Evolutionary conservation across 2,888 invertebrate genomes (phyloP).

Genomic region (Clistopyga incitator): DNA sequence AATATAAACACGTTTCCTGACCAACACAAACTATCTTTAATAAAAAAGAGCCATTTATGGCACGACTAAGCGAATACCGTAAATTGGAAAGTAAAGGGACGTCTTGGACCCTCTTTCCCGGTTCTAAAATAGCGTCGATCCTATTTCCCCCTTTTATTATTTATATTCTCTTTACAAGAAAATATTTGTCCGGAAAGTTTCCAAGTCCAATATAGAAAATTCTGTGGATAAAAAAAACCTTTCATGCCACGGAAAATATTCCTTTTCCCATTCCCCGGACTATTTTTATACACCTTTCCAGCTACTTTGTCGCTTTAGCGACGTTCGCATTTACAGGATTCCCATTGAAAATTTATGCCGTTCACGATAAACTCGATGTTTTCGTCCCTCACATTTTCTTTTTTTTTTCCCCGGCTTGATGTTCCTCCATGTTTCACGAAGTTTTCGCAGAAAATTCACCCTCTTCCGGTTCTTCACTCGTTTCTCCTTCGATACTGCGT

Average conservation of each 20-base stretch:
- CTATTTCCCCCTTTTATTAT: neutral
- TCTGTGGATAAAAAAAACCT: neutral
- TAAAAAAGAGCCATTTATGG: no score
- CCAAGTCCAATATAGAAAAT: neutral
- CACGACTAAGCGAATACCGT: no score
- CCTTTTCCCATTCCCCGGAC: neutral
- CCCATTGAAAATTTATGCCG: slow-evolving; percentile 77
- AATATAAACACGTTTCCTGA: no score
- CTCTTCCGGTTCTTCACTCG: slow-evolving; percentile 2
- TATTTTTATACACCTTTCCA: slow-evolving; percentile 42
- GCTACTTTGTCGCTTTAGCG: slow-evolving; percentile 75
- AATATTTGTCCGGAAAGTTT: neutral
- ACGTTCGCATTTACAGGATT: slow-evolving; percentile 76
- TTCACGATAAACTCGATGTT: slow-evolving; percentile 49
- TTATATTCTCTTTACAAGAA: neutral
- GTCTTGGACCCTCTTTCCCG: neutral
- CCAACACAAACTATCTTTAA: no score
- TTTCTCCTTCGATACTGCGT: neutral
- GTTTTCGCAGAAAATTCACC: slow-evolving; percentile 3
- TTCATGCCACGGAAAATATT: neutral
- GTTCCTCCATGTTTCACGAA: slow-evolving; percentile 13
- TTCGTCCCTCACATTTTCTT: slow-evolving; percentile 59
- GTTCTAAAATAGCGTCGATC: neutral
- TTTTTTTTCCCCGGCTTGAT: slow-evolving; percentile 61
- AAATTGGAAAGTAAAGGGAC: no score